A percentile compares a stretch with the other conserved stretches of the same genome.
These are phyloP conservation scores for Drosophila nannoptera DNA, from an alignment of 1,140 invertebrate species.

Conservation along the genomic window DNA sequence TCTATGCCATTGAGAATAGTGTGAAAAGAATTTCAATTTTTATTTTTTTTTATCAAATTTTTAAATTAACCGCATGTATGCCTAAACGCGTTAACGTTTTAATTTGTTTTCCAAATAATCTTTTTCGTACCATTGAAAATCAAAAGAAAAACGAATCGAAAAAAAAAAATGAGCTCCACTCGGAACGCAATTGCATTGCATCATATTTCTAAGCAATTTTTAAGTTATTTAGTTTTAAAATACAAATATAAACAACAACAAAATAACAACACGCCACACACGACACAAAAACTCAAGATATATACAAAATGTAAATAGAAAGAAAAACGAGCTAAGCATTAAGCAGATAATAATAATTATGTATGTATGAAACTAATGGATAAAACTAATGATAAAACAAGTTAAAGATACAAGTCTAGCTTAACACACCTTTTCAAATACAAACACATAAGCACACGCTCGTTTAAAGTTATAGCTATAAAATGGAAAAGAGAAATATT, in stretches of 20 bases:
- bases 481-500: conserved; percentile 23
- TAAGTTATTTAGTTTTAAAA: conserved; percentile 74
- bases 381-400: conserved; percentile 24
- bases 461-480: conserved; percentile 21
- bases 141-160: conserved; percentile 8
- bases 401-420: conserved; percentile 30
- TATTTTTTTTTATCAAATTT: conserved; percentile 42
- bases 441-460: conserved; percentile 25
- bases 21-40: conserved; percentile 50
- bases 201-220: conserved; percentile 47
- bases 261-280: conserved; percentile 25
- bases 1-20: conserved; percentile 53
- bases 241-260: conserved; percentile 13
- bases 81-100: conserved; percentile 41
- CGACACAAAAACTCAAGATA: conserved; percentile 33
- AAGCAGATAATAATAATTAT: conserved; percentile 13
- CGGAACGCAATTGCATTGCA: conserved; percentile 24
- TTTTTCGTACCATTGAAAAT: conserved; percentile 18
- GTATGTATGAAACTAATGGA: conserved; percentile 32
- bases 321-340: conserved; percentile 33
- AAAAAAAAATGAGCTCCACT: conserved; percentile 12
- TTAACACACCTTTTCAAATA: conserved; percentile 15
- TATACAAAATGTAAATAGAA: conserved; percentile 57
- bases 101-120: conserved; percentile 59
- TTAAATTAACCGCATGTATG: conserved; percentile 24